phyloP scores from a whole-genome alignment of 2,888 invertebrate species.

The Nomada fabriciana region DNA sequence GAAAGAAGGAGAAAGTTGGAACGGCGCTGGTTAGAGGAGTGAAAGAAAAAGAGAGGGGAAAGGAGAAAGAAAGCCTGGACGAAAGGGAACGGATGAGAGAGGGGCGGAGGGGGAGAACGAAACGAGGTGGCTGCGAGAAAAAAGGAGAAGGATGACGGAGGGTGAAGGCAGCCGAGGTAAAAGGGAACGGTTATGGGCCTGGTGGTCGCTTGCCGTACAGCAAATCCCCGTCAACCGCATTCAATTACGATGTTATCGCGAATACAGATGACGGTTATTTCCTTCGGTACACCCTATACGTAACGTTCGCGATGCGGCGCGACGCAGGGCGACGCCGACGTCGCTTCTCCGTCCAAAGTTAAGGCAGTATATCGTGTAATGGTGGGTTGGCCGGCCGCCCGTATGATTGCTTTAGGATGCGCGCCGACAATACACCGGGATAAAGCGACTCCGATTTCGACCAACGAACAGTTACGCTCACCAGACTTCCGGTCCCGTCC shows the following conservation, averaged over 20 bases:
- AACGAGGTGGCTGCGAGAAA: constrained; percentile 42
- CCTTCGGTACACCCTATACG: constrained; percentile 85
- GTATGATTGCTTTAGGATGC: constrained; percentile 84
- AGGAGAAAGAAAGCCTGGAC: constrained; percentile 36
- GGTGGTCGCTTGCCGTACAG: constrained; percentile 75
- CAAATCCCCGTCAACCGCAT: constrained; percentile 85
- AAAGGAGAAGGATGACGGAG: constrained; percentile 50
- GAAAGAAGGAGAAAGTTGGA: constrained; percentile 18
- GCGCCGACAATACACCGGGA: constrained; percentile 76
- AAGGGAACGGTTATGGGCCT: constrained; percentile 69
- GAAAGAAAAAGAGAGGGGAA: constrained; percentile 50
- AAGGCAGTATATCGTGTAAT: constrained; percentile 75
- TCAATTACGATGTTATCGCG: constrained; percentile 85
- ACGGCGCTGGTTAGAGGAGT: constrained; percentile 11
- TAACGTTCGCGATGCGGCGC: constrained; percentile 73
- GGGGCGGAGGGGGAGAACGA: neutral
- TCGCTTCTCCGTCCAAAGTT: constrained; percentile 69
- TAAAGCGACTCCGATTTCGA: constrained; percentile 75
- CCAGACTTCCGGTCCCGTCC: constrained; percentile 7
- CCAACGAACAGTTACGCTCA: constrained; percentile 47
- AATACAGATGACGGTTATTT: constrained; percentile 85
- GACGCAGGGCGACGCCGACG: constrained; percentile 62
- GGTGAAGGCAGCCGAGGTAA: constrained; percentile 62
- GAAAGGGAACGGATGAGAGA: constrained; percentile 1
- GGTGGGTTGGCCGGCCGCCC: constrained; percentile 76